Evolutionary conservation across 2,888 invertebrate genomes (phyloP).

Genomic region (Deroplatys truncata): DNA sequence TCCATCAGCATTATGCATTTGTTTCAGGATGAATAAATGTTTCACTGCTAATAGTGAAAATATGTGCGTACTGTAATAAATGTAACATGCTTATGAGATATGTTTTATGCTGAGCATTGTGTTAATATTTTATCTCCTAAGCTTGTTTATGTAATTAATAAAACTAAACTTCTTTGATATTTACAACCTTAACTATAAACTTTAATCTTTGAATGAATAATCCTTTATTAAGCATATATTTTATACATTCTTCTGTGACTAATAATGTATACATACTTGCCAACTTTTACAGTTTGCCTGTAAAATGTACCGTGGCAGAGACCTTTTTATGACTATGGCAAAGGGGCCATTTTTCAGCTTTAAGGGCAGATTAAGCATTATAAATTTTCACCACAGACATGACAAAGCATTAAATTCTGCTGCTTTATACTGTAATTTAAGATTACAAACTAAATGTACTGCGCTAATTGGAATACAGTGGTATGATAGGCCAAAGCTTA

Average conservation of each 20-base stretch:
- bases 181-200: not conserved
- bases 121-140: not conserved
- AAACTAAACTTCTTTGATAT: not conserved
- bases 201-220: not conserved
- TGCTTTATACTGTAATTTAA: no score
- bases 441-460: no score
- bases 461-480: no score
- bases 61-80: not conserved
- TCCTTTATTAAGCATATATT: not conserved
- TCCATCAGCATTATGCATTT: not conserved
- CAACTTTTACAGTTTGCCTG: no score
- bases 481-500: no score
- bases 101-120: not conserved
- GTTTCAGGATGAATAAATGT: not conserved
- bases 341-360: no score
- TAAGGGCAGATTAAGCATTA: no score
- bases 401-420: no score
- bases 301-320: no score
- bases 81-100: not conserved
- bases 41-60: not conserved
- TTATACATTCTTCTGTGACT: not conserved
- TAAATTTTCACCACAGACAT: no score
- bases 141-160: not conserved
- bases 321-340: no score
- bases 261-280: not conserved